Percentiles rank a stretch among this genome's conserved stretches.
Evolutionary conservation across 2,797 vertebrate species (phyloP).

Genomic region (Crypturellus tataupa): DNA sequence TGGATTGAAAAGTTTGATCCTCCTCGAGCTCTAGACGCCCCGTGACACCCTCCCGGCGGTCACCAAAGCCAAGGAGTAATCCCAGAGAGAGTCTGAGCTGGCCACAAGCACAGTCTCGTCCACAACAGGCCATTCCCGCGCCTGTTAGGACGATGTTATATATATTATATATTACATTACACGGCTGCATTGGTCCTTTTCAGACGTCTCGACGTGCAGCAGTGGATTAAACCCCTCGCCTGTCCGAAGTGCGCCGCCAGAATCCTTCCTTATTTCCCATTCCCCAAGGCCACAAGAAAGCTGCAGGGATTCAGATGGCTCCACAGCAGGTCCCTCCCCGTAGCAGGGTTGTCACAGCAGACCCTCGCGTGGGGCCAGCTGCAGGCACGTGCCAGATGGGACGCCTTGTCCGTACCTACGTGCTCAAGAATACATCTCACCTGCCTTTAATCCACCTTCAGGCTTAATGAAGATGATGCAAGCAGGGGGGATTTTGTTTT

Average conservation of each 20-base stretch:
- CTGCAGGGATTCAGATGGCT: not conserved
- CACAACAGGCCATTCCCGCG: fast-evolving
- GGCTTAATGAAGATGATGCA: not conserved
- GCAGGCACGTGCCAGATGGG: fast-evolving
- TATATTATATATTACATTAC: too few relatives aligned
- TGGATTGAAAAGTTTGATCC: not conserved
- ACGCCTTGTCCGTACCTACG: not conserved
- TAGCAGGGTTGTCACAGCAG: not conserved
- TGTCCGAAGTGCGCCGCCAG: not conserved
- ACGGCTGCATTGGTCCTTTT: not conserved
- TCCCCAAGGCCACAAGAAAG: not conserved
- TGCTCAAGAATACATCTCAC: not conserved
- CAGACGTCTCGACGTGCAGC: not conserved
- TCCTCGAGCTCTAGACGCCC: not conserved
- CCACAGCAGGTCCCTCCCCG: not conserved
- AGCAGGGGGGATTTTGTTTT: constrained; percentile 3
- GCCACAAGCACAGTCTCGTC: not conserved
- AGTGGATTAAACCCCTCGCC: not conserved
- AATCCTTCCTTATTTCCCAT: not conserved
- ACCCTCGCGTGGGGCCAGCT: not conserved
- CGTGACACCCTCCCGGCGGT: not conserved
- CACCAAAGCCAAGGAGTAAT: not conserved
- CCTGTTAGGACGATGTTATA: too few relatives aligned
- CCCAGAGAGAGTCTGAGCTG: fast-evolving
- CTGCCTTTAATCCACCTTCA: not conserved